phyloP scores from a whole-genome alignment of 2,888 invertebrate species.

The Macaria liturata region DNA sequence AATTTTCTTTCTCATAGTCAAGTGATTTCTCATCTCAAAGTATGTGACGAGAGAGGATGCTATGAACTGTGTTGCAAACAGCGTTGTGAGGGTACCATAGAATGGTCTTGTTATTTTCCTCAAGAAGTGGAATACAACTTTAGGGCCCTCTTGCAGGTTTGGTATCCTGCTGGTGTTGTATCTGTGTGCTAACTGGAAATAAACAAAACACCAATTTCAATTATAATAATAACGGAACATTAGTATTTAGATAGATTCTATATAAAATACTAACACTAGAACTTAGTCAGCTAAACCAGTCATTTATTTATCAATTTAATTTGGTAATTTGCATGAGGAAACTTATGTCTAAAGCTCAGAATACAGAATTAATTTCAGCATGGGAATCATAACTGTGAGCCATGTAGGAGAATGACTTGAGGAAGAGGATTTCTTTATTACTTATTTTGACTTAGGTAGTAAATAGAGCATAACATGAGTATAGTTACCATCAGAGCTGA shows the following conservation, averaged over 20 bases:
- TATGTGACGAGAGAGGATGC: conserved; percentile 84
- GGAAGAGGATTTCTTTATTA: too few species aligned
- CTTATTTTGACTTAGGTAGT: too few species aligned
- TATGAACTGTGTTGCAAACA: conserved; percentile 78
- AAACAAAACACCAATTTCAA: too few species aligned
- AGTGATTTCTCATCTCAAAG: conserved; percentile 81
- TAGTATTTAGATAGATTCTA: too few species aligned
- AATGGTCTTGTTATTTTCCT: conserved; percentile 81
- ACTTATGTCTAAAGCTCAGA: too few species aligned
- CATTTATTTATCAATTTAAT: too few species aligned
- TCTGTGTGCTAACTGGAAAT: conserved; percentile 84
- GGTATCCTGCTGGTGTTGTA: conserved; percentile 86
- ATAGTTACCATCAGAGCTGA: conserved; percentile 83
- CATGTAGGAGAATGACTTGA: too few species aligned
- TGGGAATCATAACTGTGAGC: too few species aligned
- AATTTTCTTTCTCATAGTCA: conserved; percentile 64
- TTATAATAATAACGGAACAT: neutral
- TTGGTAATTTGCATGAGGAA: too few species aligned
- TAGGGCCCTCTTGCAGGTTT: conserved; percentile 81
- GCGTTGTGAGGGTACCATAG: conserved; percentile 67
- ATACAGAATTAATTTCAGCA: too few species aligned
- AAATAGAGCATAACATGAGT: neutral
- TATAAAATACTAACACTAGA: too few species aligned
- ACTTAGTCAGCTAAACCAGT: too few species aligned
- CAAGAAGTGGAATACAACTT: conserved; percentile 78